A percentile compares a stretch with the other conserved stretches of the same genome.
phyloP scores from a whole-genome alignment of 2,888 invertebrate genomes.

The Drosophila flavopinicola region DNA sequence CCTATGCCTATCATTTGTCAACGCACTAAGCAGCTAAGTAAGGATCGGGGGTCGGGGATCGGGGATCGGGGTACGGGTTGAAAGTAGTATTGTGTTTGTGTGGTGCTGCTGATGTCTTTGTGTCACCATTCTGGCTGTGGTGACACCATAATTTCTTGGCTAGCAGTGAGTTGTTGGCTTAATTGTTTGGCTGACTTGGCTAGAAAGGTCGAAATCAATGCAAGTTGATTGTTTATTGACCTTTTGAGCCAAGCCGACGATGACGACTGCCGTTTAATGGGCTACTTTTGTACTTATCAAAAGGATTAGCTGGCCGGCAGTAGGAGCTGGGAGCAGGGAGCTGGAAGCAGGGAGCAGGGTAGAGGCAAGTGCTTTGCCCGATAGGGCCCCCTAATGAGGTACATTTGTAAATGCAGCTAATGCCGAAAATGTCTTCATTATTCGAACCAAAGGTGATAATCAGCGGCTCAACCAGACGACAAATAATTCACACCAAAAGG shows the following conservation, averaged over 20 bases:
- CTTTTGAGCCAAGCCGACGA: conserved; percentile 69
- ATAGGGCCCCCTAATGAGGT: conserved; percentile 66
- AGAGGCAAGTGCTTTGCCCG: conserved; percentile 28
- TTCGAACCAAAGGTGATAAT: conserved; percentile 48
- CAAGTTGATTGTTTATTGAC: conserved; percentile 71
- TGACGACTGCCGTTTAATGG: conserved; percentile 69
- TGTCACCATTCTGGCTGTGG: conserved; percentile 65
- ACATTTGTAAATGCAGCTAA: conserved; percentile 49
- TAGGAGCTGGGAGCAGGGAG: conserved; percentile 1
- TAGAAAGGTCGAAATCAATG: conserved; percentile 65
- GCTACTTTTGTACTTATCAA: conserved; percentile 57
- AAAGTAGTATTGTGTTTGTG: conserved; percentile 18
- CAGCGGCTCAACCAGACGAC: conserved; percentile 26
- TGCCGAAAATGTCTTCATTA: conserved; percentile 33
- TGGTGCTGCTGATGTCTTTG: conserved; percentile 2
- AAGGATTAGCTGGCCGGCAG: conserved; percentile 50
- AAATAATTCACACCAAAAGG: conserved; percentile 46
- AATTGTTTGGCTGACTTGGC: conserved; percentile 64
- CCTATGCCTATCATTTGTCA: conserved; percentile 69
- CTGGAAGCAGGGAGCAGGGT: background rate
- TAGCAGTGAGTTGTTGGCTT: conserved; percentile 71
- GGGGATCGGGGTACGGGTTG: background rate
- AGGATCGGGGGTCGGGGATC: background rate
- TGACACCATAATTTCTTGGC: conserved; percentile 78
- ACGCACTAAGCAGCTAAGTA: conserved; percentile 59